Evolutionary conservation across 2,113 vertebrate genomes (phyloP).

Genomic region (Melanerpes formicivorus): DNA sequence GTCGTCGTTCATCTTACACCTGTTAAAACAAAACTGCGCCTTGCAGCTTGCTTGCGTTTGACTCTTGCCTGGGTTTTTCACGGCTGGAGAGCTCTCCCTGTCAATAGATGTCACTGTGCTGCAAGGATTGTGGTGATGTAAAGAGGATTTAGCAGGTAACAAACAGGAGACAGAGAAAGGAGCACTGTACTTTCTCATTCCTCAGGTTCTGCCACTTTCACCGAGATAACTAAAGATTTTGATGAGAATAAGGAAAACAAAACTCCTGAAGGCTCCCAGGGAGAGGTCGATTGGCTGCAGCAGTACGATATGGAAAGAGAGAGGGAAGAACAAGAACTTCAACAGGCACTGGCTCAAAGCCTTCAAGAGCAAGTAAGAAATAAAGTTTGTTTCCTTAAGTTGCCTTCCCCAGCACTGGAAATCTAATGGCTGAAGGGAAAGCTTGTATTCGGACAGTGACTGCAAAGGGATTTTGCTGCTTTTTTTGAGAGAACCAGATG

Average conservation of each 20-base stretch:
- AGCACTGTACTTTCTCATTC: conserved; percentile 31
- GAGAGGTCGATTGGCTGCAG: conserved; percentile 94
- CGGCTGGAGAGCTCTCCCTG: background rate
- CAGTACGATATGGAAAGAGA: conserved; percentile 93
- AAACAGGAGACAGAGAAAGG: background rate
- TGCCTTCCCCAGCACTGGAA: background rate
- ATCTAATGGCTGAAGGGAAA: background rate
- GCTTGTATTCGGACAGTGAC: background rate
- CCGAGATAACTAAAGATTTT: conserved; percentile 86
- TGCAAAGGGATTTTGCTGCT: background rate
- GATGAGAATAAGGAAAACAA: conserved; percentile 99
- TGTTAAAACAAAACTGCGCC: background rate
- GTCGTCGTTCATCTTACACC: background rate
- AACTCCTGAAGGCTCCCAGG: conserved; percentile 90
- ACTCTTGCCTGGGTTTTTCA: background rate
- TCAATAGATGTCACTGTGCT: conserved; percentile 61
- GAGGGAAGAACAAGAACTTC: conserved; percentile 95
- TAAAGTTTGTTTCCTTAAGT: background rate
- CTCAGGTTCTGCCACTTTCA: conserved; percentile 76
- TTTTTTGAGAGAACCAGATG: background rate
- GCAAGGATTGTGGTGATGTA: background rate
- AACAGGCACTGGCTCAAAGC: conserved; percentile 96
- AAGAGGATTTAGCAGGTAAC: background rate
- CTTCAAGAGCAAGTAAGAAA: conserved; percentile 94
- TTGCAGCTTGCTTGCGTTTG: background rate